Evolutionary conservation across 2,797 vertebrate genomes (phyloP).

Genomic region (Enteromius treurensis): DNA sequence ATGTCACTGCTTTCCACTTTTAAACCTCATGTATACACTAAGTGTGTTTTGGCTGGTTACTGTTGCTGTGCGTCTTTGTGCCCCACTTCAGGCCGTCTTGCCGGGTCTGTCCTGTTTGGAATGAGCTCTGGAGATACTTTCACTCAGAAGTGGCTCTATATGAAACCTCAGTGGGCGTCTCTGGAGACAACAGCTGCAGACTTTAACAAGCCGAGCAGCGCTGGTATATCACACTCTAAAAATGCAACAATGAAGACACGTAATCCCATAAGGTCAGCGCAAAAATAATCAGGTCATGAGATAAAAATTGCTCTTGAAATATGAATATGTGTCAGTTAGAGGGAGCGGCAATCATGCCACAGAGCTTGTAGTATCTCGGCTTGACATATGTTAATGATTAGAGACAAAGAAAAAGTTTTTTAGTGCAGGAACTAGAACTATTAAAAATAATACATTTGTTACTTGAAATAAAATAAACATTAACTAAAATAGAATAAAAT

Average conservation of each 20-base stretch:
- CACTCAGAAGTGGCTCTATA: slow-evolving; percentile 62
- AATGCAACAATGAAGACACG: slow-evolving; percentile 68
- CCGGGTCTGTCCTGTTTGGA: slow-evolving; percentile 55
- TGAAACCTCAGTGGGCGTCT: slow-evolving; percentile 75
- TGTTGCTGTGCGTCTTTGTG: slow-evolving; percentile 57
- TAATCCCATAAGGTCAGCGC: slow-evolving; percentile 39
- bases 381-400: not conserved
- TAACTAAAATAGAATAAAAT: not conserved
- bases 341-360: not conserved
- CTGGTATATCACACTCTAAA: slow-evolving; percentile 57
- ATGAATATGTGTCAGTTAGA: slow-evolving; percentile 16
- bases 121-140: slow-evolving; percentile 48
- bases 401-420: not conserved
- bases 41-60: slow-evolving; percentile 28
- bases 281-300: slow-evolving; percentile 50
- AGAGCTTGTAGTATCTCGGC: not conserved
- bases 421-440: not conserved
- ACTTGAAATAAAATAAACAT: not conserved
- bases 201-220: slow-evolving; percentile 71
- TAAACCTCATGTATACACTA: slow-evolving; percentile 24
- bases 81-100: slow-evolving; percentile 33
- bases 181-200: slow-evolving; percentile 85
- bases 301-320: slow-evolving; percentile 30
- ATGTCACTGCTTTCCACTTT: slow-evolving; percentile 21
- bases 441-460: not conserved